Evolutionary conservation across 2,797 vertebrate species (phyloP).

Genomic region (Hydrolagus colliei): DNA sequence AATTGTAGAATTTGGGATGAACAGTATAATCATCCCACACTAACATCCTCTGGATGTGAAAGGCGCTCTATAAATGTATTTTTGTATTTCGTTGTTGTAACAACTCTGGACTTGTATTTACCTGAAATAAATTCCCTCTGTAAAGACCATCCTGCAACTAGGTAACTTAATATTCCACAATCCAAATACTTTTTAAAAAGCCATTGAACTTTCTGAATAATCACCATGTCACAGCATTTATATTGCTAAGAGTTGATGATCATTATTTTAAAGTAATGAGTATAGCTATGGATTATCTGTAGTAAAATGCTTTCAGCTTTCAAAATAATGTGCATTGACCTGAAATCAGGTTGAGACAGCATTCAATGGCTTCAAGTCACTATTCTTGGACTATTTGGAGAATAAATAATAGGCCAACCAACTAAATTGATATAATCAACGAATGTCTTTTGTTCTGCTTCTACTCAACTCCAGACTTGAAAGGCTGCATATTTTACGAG

Average conservation of each 20-base stretch:
- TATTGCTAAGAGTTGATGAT: neutral
- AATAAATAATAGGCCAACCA: conserved; percentile 1
- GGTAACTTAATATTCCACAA: neutral
- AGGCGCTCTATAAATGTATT: too few species aligned
- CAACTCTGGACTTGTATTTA: neutral
- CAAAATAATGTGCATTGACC: neutral
- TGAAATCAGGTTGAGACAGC: too few species aligned
- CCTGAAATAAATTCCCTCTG: neutral
- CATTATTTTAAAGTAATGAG: neutral
- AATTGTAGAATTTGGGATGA: too few species aligned
- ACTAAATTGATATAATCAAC: neutral
- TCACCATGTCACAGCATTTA: conserved; percentile 7
- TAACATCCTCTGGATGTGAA: too few species aligned
- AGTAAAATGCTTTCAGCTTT: neutral
- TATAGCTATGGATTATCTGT: neutral
- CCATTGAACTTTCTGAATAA: neutral
- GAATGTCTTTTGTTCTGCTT: neutral
- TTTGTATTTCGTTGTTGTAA: neutral
- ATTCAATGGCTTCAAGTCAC: too few species aligned
- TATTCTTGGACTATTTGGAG: neutral
- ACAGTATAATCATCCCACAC: too few species aligned
- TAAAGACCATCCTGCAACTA: neutral
- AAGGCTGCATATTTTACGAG: neutral
- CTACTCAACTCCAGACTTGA: neutral
- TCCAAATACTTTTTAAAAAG: neutral